Conservation (phyloP, 2,113 vertebrate genomes). For the Oreochromis niloticus region DNA sequence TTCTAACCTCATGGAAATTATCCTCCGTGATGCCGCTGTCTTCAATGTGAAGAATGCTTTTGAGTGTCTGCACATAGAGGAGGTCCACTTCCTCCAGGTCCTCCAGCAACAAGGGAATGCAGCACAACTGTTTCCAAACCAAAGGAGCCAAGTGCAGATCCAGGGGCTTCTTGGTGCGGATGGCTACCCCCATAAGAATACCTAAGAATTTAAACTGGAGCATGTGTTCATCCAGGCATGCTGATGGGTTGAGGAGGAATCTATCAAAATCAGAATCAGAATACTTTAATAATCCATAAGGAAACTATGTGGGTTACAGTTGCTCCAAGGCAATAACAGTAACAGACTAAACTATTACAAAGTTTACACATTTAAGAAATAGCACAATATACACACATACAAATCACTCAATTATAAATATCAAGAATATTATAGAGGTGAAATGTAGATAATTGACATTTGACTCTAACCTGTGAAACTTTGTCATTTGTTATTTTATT, state of each 20-base stretch:
- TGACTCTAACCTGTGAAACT: neutral
- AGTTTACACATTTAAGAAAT: neutral
- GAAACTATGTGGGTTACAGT: neutral
- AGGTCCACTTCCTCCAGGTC: constrained; percentile 81
- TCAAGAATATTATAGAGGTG: neutral
- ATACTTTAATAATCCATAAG: rapidly evolving
- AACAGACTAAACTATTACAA: neutral
- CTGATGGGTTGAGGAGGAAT: constrained; percentile 75
- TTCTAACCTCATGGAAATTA: constrained; percentile 77
- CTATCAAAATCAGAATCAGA: constrained; percentile 17
- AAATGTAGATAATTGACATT: neutral
- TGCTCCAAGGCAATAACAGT: neutral
- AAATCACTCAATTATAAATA: neutral
- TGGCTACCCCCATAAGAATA: constrained; percentile 79
- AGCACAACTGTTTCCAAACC: constrained; percentile 82
- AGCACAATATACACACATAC: neutral
- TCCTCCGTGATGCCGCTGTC: constrained; percentile 79
- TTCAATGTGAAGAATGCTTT: constrained; percentile 78
- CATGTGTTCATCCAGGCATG: constrained; percentile 74
- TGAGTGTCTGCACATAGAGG: constrained; percentile 75
- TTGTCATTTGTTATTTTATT: neutral
- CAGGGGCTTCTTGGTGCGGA: constrained; percentile 80
- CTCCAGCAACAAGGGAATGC: constrained; percentile 70
- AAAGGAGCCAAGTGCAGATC: constrained; percentile 78
- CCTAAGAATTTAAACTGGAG: constrained; percentile 78